Conservation (phyloP, 2,113 vertebrate species). For the Vireo altiloquus region DNA sequence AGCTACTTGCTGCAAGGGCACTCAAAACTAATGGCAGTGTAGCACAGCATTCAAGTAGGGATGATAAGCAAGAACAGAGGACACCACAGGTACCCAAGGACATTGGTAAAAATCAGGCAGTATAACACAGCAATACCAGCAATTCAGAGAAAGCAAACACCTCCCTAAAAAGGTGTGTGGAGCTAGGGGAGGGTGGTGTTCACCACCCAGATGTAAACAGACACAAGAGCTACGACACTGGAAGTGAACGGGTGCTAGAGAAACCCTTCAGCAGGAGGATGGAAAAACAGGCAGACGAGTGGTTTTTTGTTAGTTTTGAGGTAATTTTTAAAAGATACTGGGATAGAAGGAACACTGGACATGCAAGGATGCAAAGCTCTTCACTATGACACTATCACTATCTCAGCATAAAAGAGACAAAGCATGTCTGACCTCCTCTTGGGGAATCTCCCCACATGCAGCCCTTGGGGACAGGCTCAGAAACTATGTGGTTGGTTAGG, state of each 20-base stretch:
- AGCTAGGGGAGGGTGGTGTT: not conserved
- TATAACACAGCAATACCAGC: not conserved
- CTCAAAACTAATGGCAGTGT: not conserved
- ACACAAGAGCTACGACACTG: not conserved
- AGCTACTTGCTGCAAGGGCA: not conserved
- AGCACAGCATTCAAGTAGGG: not conserved
- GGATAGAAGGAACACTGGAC: not conserved
- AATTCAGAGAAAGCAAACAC: not conserved
- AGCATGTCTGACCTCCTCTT: not conserved
- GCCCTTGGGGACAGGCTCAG: not conserved
- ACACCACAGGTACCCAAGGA: rapidly evolving
- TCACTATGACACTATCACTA: not conserved
- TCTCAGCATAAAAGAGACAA: not conserved
- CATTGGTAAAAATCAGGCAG: not conserved
- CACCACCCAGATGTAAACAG: not conserved
- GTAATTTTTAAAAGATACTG: not conserved
- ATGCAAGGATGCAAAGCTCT: not conserved
- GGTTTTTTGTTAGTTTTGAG: not conserved
- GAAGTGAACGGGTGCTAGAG: not conserved
- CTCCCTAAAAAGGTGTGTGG: not conserved
- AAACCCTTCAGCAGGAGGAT: not conserved
- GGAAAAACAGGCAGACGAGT: not conserved
- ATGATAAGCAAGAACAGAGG: not conserved
- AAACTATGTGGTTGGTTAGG: rapidly evolving
- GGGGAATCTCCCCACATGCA: not conserved